A percentile compares a stretch with the other conserved stretches of the same genome.
These are phyloP conservation scores for Taeniopygia guttata DNA, from an alignment of 2,797 vertebrate species.

Conservation along the genomic window DNA sequence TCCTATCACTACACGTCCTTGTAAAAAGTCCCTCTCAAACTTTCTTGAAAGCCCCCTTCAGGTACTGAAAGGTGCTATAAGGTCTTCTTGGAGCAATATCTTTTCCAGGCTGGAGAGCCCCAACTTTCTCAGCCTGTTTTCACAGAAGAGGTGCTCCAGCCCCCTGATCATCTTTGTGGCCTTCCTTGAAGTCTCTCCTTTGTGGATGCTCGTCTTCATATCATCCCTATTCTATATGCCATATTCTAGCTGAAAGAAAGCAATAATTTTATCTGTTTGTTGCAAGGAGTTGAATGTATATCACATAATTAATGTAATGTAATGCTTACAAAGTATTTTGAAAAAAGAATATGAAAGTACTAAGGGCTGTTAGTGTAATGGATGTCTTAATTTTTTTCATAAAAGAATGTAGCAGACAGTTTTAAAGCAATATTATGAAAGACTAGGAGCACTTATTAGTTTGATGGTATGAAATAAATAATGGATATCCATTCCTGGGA, in stretches of 20 bases:
- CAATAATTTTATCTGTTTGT: not conserved
- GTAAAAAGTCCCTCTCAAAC: not conserved
- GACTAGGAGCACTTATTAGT: not conserved
- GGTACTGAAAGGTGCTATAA: not conserved
- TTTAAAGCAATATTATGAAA: not conserved
- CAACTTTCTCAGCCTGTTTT: not conserved
- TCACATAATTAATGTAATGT: not conserved
- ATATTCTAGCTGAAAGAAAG: not conserved
- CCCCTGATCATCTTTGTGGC: not conserved
- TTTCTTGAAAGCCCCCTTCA: not conserved
- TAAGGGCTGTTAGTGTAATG: not conserved
- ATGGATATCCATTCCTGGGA: not conserved
- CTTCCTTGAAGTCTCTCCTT: not conserved
- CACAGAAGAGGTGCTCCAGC: not conserved
- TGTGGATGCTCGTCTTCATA: not conserved
- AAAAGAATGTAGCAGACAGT: not conserved
- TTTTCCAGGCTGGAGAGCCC: not conserved
- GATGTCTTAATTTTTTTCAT: not conserved
- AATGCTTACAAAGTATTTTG: not conserved
- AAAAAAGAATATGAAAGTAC: not conserved
- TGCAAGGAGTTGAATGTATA: not conserved
- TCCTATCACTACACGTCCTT: not conserved
- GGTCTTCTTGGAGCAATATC: not conserved
- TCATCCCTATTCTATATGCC: not conserved
- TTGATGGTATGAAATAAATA: constrained; percentile 4